These are phyloP conservation scores for Bombus haemorrhoidalis DNA, from an alignment of 1,140 invertebrate species.

Conservation along the genomic window DNA sequence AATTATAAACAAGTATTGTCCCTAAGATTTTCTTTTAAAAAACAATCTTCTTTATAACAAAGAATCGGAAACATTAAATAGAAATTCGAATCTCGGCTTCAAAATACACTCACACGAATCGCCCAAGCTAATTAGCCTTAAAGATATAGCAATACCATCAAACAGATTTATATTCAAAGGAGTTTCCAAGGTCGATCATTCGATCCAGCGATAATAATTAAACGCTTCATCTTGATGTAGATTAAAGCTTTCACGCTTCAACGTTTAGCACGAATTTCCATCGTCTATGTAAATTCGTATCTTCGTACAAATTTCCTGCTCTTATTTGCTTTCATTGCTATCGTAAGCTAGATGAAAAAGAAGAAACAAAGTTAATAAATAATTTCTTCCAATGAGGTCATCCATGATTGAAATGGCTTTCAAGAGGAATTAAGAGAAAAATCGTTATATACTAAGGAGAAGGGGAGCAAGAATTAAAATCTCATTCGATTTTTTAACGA, in stretches of 20 bases:
- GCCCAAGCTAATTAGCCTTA: no score
- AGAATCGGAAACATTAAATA: no score
- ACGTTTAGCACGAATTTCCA: constrained; percentile 15
- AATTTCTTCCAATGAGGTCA: neutral
- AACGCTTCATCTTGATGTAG: constrained; percentile 36
- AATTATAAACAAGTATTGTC: no score
- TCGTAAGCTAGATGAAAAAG: no score
- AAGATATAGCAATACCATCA: neutral
- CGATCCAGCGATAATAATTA: constrained; percentile 38
- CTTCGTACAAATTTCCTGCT: neutral
- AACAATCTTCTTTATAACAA: no score
- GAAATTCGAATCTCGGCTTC: no score
- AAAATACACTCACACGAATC: no score
- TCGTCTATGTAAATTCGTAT: constrained; percentile 32
- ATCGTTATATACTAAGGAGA: neutral
- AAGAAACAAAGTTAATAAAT: neutral
- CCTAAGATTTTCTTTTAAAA: no score
- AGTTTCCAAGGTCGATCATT: neutral
- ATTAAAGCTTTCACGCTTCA: constrained; percentile 19
- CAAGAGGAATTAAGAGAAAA: neutral
- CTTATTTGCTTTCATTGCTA: neutral
- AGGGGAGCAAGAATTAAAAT: neutral
- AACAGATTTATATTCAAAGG: neutral
- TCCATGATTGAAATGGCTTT: neutral
- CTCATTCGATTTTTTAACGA: neutral